A percentile compares a stretch with the other conserved stretches of the same genome.
These are phyloP conservation scores for Spheniscus humboldti DNA, from an alignment of 2,797 vertebrate genomes.

Conservation along the genomic window DNA sequence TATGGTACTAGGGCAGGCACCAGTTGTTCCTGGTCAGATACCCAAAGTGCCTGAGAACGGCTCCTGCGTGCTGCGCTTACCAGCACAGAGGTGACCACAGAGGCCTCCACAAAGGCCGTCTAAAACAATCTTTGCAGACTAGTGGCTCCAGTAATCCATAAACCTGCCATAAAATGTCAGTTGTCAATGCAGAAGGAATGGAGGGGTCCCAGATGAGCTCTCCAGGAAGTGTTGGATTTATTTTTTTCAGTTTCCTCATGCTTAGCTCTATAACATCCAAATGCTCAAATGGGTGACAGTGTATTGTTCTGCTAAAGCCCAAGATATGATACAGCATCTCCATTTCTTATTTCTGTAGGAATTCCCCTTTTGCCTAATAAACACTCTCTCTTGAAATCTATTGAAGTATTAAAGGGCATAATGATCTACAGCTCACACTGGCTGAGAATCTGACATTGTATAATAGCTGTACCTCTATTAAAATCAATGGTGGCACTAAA, in stretches of 20 bases:
- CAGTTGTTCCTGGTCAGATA: background rate
- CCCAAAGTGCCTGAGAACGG: background rate
- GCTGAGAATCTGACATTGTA: background rate
- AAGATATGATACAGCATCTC: background rate
- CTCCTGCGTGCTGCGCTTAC: background rate
- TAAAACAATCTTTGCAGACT: background rate
- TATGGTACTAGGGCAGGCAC: background rate
- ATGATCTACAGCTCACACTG: background rate
- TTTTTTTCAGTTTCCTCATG: background rate
- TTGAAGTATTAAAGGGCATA: constrained; percentile 11
- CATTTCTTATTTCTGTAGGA: background rate
- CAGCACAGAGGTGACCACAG: background rate
- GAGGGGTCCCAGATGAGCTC: background rate
- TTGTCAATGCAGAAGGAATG: background rate
- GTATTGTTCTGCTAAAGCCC: background rate
- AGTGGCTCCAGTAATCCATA: background rate
- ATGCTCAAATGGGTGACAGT: background rate
- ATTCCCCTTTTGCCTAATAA: constrained; percentile 21
- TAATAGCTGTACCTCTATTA: background rate
- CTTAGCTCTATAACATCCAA: background rate
- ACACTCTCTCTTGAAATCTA: background rate
- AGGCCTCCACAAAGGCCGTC: background rate
- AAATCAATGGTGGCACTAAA: background rate
- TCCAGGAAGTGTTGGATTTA: background rate
- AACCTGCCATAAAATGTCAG: background rate